phyloP scores from a whole-genome alignment of 2,113 vertebrate genomes.

The Psilopsiagon aurifrons region DNA sequence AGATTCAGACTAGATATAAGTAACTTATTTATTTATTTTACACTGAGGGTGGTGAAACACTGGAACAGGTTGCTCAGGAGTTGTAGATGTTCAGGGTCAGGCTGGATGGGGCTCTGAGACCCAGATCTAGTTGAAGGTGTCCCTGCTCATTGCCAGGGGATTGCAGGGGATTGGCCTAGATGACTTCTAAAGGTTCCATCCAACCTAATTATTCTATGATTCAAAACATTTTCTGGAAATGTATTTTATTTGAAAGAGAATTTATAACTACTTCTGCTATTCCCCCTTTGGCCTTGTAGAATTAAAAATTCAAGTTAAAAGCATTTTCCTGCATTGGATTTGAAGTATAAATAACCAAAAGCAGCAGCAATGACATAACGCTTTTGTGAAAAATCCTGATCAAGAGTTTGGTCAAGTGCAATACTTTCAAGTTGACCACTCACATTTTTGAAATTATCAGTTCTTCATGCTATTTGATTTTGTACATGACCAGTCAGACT shows the following conservation, averaged over 20 bases:
- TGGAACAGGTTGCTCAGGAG: not conserved
- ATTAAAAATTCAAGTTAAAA: not conserved
- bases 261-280: not conserved
- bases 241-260: not conserved
- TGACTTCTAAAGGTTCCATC: not conserved
- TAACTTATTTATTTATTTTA: not conserved
- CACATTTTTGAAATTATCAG: not conserved
- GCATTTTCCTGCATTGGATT: not conserved
- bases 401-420: not conserved
- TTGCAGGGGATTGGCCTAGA: not conserved
- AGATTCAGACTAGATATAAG: not conserved
- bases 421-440: not conserved
- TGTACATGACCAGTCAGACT: not conserved
- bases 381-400: not conserved
- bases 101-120: not conserved
- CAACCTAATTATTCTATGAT: not conserved
- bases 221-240: not conserved
- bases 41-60: not conserved
- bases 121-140: not conserved
- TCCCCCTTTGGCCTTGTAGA: not conserved
- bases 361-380: not conserved
- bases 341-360: not conserved
- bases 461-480: not conserved
- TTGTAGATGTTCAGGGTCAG: not conserved
- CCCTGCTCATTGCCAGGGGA: accelerated